A percentile compares a stretch with the other conserved stretches of the same genome.
Conservation (phyloP, 1,140 invertebrate genomes). For the Steinernema feltiae region DNA sequence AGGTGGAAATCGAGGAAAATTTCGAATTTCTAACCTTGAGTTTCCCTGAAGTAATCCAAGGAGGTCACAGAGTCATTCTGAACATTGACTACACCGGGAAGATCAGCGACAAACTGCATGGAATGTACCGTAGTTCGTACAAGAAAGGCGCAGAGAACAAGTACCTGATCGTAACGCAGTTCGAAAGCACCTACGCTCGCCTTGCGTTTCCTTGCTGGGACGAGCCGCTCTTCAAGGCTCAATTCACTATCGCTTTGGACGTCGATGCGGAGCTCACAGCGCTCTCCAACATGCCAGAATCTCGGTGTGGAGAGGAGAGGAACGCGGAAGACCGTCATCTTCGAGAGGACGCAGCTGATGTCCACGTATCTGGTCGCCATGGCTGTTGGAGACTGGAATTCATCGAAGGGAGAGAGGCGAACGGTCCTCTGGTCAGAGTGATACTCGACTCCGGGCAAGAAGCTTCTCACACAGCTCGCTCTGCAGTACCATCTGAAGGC, state of each 20-base stretch:
- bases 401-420: conserved; percentile 65
- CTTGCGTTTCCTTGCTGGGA: conserved; percentile 92
- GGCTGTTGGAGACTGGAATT: background rate
- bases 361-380: background rate
- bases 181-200: conserved; percentile 84
- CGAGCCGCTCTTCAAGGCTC: conserved; percentile 83
- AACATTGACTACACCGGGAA: conserved; percentile 72
- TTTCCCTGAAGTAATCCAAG: conserved; percentile 16
- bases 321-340: background rate
- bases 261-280: conserved; percentile 36
- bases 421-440: conserved; percentile 63
- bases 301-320: background rate
- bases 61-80: background rate
- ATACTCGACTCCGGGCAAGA: conserved; percentile 72
- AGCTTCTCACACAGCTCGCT: conserved; percentile 56
- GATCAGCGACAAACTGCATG: conserved; percentile 88
- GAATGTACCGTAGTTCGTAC: conserved; percentile 86
- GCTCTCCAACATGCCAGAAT: conserved; percentile 57
- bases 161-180: conserved; percentile 78
- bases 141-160: conserved; percentile 66
- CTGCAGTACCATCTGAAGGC: conserved; percentile 64
- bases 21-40: conserved; percentile 16
- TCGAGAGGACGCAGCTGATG: background rate
- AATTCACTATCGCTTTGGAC: conserved; percentile 64
- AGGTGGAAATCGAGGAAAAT: background rate